A percentile compares a stretch with the other conserved stretches of the same genome.
phyloP scores from a whole-genome alignment of 2,113 vertebrate genomes.

The Microtus montanus region DNA sequence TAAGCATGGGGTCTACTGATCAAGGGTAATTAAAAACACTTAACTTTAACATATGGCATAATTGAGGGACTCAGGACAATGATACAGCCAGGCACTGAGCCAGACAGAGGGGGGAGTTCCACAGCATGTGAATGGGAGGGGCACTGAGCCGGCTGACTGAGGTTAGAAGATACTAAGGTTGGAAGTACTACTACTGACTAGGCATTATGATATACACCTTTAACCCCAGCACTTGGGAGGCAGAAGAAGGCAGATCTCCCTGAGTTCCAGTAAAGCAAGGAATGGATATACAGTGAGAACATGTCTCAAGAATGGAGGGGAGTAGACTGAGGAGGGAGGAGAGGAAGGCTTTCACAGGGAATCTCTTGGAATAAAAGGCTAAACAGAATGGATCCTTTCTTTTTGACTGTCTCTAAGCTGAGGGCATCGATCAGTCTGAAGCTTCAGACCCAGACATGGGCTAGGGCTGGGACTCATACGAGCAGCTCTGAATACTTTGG shows the following conservation, averaged over 20 bases:
- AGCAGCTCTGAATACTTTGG: not conserved
- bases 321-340: not conserved
- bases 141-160: accelerated
- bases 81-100: not conserved
- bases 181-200: not conserved
- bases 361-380: not conserved
- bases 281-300: not conserved
- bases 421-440: not conserved
- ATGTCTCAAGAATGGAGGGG: not conserved
- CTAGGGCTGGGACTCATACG: not conserved
- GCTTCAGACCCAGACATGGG: not conserved
- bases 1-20: not conserved
- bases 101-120: no score
- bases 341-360: not conserved
- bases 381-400: not conserved
- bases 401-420: not conserved
- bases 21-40: not conserved
- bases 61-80: not conserved
- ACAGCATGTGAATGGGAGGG: not conserved
- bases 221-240: not conserved
- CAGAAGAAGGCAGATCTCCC: not conserved
- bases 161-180: not conserved
- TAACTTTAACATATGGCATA: not conserved
- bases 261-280: not conserved
- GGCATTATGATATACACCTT: not conserved